Percentiles rank a stretch among this genome's conserved stretches.
phyloP scores from a whole-genome alignment of 1,140 invertebrate genomes.

The Magallana angulata region DNA sequence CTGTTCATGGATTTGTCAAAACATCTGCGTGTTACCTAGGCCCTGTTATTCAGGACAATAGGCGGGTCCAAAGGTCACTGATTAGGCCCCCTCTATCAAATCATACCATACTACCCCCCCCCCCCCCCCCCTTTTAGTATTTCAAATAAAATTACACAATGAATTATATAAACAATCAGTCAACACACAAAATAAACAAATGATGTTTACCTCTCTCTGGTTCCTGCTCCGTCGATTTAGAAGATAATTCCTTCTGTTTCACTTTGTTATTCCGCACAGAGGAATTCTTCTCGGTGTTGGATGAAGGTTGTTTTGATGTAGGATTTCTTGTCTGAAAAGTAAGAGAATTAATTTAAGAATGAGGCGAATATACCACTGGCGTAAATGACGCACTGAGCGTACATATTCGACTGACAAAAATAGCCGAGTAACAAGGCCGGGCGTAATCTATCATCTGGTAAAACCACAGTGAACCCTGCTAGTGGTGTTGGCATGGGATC shows the following conservation, averaged over 20 bases:
- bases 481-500: background rate
- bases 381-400: background rate
- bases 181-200: background rate
- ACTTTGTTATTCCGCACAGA: constrained; percentile 10
- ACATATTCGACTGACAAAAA: constrained; percentile 10
- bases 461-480: constrained; percentile 6
- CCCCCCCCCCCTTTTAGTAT: background rate
- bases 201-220: background rate
- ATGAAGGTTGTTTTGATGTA: constrained; percentile 11
- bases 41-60: background rate
- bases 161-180: background rate
- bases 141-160: too few species aligned
- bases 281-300: background rate
- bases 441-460: constrained; percentile 26
- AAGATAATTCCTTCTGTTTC: background rate
- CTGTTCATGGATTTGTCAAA: background rate
- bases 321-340: constrained; percentile 15
- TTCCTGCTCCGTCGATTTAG: background rate
- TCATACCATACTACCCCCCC: background rate
- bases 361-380: background rate
- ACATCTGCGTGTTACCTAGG: constrained; percentile 1
- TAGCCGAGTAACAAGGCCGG: background rate
- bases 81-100: background rate
- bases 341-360: background rate
- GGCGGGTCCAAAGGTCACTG: background rate